These are phyloP conservation scores for Bombylius major DNA, from an alignment of 2,888 invertebrate genomes.

Conservation along the genomic window DNA sequence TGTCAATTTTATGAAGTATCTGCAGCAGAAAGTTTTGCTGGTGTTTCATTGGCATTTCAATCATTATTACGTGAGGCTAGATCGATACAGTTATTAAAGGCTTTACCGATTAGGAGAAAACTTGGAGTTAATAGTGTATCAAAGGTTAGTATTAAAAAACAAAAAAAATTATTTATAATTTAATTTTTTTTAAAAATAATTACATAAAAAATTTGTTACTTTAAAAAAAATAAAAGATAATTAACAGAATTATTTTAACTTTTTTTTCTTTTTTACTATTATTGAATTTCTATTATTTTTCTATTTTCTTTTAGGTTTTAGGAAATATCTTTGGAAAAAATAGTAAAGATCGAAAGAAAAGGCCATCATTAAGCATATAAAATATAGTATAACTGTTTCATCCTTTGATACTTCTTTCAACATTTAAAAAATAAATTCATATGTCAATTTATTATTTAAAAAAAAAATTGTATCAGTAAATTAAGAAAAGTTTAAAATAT, in stretches of 20 bases:
- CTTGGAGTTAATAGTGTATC: conserved; percentile 66
- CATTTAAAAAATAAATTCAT: too few species aligned
- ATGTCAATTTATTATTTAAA: too few species aligned
- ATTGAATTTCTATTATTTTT: neutral
- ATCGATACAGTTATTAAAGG: conserved; percentile 55
- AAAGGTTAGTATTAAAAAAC: conserved; percentile 39
- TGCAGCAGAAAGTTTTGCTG: conserved; percentile 69
- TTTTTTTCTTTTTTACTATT: neutral
- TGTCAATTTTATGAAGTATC: conserved; percentile 79
- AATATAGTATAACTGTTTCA: neutral
- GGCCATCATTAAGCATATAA: conserved; percentile 66
- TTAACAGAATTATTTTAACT: neutral
- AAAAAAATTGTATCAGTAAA: too few species aligned
- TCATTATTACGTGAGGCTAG: conserved; percentile 62
- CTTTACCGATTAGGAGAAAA: conserved; percentile 56
- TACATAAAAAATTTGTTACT: too few species aligned
- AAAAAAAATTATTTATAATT: neutral
- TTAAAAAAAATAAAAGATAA: neutral
- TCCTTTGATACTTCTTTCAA: too few species aligned
- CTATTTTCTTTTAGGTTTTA: conserved; percentile 39
- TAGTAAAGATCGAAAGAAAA: conserved; percentile 62
- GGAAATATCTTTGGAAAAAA: conserved; percentile 71
- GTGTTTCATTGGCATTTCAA: conserved; percentile 69
- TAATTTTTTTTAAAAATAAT: neutral
- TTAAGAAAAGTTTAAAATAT: too few species aligned